Evolutionary conservation across 1,140 invertebrate genomes (phyloP).

Genomic region (Nymphalis io): DNA sequence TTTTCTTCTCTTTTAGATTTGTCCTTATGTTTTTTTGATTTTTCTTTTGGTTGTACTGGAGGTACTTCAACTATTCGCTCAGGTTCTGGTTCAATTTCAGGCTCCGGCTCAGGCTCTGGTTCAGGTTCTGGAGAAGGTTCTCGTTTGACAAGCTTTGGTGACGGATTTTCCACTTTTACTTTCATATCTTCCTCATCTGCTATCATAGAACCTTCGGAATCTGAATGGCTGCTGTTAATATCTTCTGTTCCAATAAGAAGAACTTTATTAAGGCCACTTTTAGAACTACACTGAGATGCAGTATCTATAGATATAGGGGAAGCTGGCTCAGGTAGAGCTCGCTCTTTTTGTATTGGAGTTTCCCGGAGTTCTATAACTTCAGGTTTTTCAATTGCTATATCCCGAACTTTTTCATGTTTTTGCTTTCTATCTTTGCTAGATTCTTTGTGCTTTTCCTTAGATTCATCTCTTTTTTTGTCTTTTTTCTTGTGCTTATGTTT

Average conservation of each 20-base stretch:
- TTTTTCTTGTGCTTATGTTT: slow-evolving; percentile 81
- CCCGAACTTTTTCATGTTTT: slow-evolving; percentile 81
- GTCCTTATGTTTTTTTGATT: slow-evolving; percentile 82
- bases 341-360: slow-evolving; percentile 69
- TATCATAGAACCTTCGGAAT: slow-evolving; percentile 70
- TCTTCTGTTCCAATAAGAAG: slow-evolving; percentile 61
- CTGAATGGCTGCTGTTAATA: slow-evolving; percentile 71
- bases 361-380: slow-evolving; percentile 68
- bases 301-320: slow-evolving; percentile 79
- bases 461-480: slow-evolving; percentile 80
- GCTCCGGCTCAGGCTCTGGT: slow-evolving; percentile 64
- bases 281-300: slow-evolving; percentile 79
- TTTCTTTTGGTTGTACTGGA: slow-evolving; percentile 71
- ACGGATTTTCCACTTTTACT: slow-evolving; percentile 67
- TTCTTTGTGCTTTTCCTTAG: slow-evolving; percentile 81
- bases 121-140: slow-evolving; percentile 65
- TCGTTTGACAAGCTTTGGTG: slow-evolving; percentile 65
- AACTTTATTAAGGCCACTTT: slow-evolving; percentile 67
- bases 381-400: slow-evolving; percentile 70
- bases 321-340: slow-evolving; percentile 61
- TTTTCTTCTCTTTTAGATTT: slow-evolving; percentile 82
- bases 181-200: slow-evolving; percentile 69
- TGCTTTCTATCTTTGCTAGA: slow-evolving; percentile 82
- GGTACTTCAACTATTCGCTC: slow-evolving; percentile 57
- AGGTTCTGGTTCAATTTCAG: slow-evolving; percentile 56